A percentile compares a stretch with the other conserved stretches of the same genome.
Conservation (phyloP, 64 coral and sea anemone genomes). For the Acropora yongei region DNA sequence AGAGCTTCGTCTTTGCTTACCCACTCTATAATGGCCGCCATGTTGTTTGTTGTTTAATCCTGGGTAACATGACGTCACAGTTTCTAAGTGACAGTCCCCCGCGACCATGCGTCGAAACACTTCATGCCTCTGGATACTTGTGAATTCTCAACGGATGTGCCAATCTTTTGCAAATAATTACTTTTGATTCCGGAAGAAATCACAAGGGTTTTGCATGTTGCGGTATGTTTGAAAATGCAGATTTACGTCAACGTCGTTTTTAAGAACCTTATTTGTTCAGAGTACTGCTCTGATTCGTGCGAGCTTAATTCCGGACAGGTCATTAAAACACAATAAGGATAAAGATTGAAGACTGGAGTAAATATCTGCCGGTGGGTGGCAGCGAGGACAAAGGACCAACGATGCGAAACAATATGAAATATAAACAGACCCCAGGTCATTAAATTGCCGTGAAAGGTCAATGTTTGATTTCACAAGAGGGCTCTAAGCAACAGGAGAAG, state of each 20-base stretch:
- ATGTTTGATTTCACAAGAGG: not conserved
- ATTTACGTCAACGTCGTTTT: too few relatives aligned
- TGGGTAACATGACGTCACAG: slow-evolving; percentile 56
- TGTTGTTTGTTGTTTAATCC: slow-evolving; percentile 72
- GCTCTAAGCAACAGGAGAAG: not conserved
- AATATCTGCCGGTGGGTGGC: not conserved
- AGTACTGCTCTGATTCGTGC: too few relatives aligned
- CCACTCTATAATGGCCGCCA: slow-evolving; percentile 84
- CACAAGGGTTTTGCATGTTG: too few relatives aligned
- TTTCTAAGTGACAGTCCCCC: not conserved
- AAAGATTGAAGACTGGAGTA: not conserved
- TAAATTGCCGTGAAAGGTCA: slow-evolving; percentile 22
- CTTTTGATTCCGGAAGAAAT: too few relatives aligned
- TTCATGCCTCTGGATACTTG: not conserved
- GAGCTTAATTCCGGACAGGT: not conserved
- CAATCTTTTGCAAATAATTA: not conserved
- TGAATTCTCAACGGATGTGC: not conserved
- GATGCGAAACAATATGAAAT: not conserved
- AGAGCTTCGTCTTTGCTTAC: slow-evolving; percentile 85
- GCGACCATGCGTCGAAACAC: too few relatives aligned
- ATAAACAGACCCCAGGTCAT: not conserved
- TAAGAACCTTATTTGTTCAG: too few relatives aligned
- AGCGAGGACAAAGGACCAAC: not conserved
- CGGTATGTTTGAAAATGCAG: too few relatives aligned
- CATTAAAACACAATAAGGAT: not conserved